Base-by-base conservation (phyloP, 1,140 invertebrate species). In the Drosophila sturtevanti region DNA sequence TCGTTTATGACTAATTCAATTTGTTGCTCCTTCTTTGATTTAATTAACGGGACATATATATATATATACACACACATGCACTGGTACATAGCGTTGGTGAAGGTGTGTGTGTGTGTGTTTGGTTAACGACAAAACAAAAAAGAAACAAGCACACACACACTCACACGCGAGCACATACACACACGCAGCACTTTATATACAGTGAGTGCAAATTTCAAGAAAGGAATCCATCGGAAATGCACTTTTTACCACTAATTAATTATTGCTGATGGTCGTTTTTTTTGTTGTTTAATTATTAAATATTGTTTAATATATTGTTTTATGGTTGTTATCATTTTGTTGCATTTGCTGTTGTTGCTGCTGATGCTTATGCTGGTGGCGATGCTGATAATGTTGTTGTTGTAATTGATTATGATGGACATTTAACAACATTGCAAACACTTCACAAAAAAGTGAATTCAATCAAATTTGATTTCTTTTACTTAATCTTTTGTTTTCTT, bases 71-170 rank as follows among this genome's bases (percentile, higher is more conserved):
- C 22, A 38, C 38, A 27, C 7, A n/a, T 24, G 11, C 22, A n/a
- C n/a, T n/a, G n/a, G n/a, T n/a, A n/a, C n/a, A n/a, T n/a, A n/a
- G n/a, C n/a, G n/a, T n/a, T 10, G 27, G 16, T 16, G 35, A 9
- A 31, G 27, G 69, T 52, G 51, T 35, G 66, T 71, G 72, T 75
- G 72, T 75, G 71, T 74, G 71, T 75, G 70, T 73, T 68, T 71
- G 58, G 21, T 41, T 12, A 31, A 16, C 24, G 52, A 55, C 41
- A 31, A 55, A 67, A 74, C 65, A 64, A 76, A 63, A 75, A 75
- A 58, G 76, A 76, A 76, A 63, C 60, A 44, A 48, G 52, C 48
- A 58, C 68, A 65, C 54, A 66, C 55, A 54, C 38, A 41, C 68
- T 60, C 54, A 31, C 4, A 31, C 22, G 2, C 22, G 2, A 2